These are phyloP conservation scores for Bombus turneri DNA, from an alignment of 1,140 invertebrate genomes.

Conservation along the genomic window DNA sequence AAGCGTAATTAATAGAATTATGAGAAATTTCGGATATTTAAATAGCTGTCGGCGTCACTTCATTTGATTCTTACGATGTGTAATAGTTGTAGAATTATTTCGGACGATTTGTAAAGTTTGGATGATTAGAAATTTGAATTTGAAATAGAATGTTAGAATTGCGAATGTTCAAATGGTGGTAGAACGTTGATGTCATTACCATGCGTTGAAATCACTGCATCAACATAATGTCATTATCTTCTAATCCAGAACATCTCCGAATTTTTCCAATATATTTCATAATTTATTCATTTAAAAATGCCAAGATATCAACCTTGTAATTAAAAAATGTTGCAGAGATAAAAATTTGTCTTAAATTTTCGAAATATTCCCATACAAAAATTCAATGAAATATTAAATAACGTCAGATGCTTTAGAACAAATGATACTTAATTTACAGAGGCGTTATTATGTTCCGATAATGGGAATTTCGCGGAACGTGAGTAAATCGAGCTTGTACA, in stretches of 20 bases:
- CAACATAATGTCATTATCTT: background rate
- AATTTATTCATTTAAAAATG: too few relatives aligned
- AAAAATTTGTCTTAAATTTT: background rate
- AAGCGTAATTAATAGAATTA: background rate
- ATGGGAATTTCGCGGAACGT: background rate
- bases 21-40: background rate
- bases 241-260: background rate
- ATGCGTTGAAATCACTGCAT: too few relatives aligned
- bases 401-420: background rate
- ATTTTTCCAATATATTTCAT: background rate
- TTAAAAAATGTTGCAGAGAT: background rate
- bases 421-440: background rate
- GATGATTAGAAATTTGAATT: background rate
- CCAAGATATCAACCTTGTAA: background rate
- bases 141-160: too few relatives aligned
- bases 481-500: background rate
- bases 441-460: background rate
- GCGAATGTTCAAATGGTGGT: too few relatives aligned
- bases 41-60: background rate
- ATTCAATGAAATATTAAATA: background rate
- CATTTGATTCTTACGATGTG: too few relatives aligned
- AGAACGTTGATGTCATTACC: too few relatives aligned
- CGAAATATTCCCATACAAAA: background rate
- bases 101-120: background rate
- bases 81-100: too few relatives aligned